A percentile compares a stretch with the other conserved stretches of the same genome.
Conservation (phyloP, 2,888 invertebrate species). For the Himalopsyche japonica region DNA sequence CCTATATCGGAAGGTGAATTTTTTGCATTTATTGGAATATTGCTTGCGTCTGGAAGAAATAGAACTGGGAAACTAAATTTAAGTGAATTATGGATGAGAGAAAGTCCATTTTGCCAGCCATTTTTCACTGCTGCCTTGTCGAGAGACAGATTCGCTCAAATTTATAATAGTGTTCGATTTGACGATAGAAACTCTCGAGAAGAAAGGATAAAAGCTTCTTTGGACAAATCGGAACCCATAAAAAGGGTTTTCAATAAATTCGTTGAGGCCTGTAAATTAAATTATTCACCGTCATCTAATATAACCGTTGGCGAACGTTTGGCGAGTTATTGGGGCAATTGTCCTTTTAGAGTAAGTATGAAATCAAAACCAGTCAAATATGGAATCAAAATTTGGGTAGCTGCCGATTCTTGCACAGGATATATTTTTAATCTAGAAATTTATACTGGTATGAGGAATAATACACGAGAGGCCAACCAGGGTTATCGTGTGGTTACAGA, state of each 20-base stretch:
- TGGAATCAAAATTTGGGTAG: slow-evolving; percentile 29
- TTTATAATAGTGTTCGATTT: slow-evolving; percentile 21
- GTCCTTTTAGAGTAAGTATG: slow-evolving; percentile 35
- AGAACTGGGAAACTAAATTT: slow-evolving; percentile 17
- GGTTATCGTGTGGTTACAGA: no score
- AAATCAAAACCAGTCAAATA: slow-evolving; percentile 31
- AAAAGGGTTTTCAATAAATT: slow-evolving; percentile 17
- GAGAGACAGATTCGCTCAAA: slow-evolving; percentile 12
- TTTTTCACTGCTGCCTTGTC: slow-evolving; percentile 27
- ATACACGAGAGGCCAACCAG: no score
- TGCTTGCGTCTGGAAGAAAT: slow-evolving; percentile 24
- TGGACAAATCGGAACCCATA: slow-evolving; percentile 15
- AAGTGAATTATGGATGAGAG: slow-evolving; percentile 22
- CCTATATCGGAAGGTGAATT: slow-evolving; percentile 17
- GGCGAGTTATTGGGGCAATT: slow-evolving; percentile 26
- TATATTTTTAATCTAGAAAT: no score
- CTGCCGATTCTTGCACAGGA: background rate
- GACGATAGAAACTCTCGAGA: slow-evolving; percentile 16
- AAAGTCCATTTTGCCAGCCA: slow-evolving; percentile 24
- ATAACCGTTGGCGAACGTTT: slow-evolving; percentile 31
- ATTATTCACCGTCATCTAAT: no score
- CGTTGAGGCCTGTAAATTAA: slow-evolving; percentile 4
- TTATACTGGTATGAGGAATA: no score
- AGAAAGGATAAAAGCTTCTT: slow-evolving; percentile 17
- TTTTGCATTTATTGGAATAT: slow-evolving; percentile 23